A percentile compares a stretch with the other conserved stretches of the same genome.
Evolutionary conservation across 2,797 vertebrate species (phyloP).

Genomic region (Hemibagrus guttatus): DNA sequence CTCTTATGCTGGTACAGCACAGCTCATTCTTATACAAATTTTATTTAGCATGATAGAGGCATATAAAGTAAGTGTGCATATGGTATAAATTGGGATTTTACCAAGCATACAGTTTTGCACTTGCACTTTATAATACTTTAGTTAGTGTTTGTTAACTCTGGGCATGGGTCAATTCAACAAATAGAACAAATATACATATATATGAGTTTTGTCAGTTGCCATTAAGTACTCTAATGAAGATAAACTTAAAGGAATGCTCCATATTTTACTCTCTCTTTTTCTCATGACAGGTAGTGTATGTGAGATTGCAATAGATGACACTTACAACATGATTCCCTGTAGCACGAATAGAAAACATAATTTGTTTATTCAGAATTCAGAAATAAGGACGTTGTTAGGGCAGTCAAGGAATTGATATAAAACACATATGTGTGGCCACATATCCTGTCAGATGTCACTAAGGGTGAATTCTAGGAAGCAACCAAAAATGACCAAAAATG

Average conservation of each 20-base stretch:
- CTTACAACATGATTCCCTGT: background rate
- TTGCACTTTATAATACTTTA: slow-evolving; percentile 50
- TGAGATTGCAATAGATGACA: background rate
- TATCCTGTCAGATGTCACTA: background rate
- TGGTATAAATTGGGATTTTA: background rate
- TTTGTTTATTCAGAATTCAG: background rate
- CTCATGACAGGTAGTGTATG: background rate
- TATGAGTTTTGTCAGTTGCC: slow-evolving; percentile 15
- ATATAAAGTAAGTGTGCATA: background rate
- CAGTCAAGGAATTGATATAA: background rate
- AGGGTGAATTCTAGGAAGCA: background rate
- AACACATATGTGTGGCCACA: background rate
- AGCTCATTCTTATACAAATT: slow-evolving; percentile 8
- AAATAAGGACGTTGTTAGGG: background rate
- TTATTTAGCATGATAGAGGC: background rate
- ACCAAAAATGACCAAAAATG: background rate
- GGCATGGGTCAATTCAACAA: slow-evolving; percentile 23
- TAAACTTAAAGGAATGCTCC: background rate
- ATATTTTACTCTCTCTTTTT: background rate
- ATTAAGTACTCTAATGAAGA: background rate
- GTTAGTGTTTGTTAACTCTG: slow-evolving; percentile 31
- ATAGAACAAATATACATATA: background rate
- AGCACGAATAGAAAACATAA: background rate
- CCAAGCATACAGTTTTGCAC: slow-evolving; percentile 31
- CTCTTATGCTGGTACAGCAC: background rate